Base-by-base conservation (phyloP, 1,140 invertebrate genomes). In the Drosophila mayri region DNA sequence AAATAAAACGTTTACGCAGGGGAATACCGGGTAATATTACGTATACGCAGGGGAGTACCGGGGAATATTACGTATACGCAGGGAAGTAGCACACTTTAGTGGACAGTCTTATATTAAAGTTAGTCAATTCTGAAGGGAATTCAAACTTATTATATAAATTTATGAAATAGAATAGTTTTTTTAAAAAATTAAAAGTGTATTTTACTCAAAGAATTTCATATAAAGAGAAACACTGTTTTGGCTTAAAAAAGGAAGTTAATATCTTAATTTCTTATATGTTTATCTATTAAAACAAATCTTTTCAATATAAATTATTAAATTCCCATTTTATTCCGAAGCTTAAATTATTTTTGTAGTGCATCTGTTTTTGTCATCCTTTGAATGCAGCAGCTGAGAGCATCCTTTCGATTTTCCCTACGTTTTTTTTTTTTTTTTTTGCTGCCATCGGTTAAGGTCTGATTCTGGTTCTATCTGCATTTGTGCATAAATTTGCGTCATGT, bases 401-500 rank as follows among this genome's bases (percentile, higher is more conserved):
- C 22, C 30, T 18, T 46, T 20, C 18, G 7, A 11, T 28, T 41
- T 49, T 35, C 14, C 16, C 28, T 30, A 1, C 25, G 9, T 47
- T 47, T 41, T 10, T 30, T 4, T 40, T 57, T 47, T 65, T 49
- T 79, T 30, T 18, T 46, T 61, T 67, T 55, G 41, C 38, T 49
- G 44, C 25, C 16, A 8, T 41, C 30, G 43, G 20, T 55, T 58
- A 20, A 37, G 66, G 38, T 47, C 41, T 38, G 65, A 18, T 40
- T 30, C 35, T 59, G 65, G 43, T 71, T 58, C 40, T 46, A 68
- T 80, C 72, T 78, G 73, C 77, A 81, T 81, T 72, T 72, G 71
- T 81, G 76, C 83, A 86, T 87, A 86, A 82, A 82, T 80, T 88
- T 88, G 77, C 67, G 85, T 80, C 84, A 90, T 84, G 84, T 90